phyloP scores from a whole-genome alignment of 1,140 invertebrate species.

The Magallana gigas region DNA sequence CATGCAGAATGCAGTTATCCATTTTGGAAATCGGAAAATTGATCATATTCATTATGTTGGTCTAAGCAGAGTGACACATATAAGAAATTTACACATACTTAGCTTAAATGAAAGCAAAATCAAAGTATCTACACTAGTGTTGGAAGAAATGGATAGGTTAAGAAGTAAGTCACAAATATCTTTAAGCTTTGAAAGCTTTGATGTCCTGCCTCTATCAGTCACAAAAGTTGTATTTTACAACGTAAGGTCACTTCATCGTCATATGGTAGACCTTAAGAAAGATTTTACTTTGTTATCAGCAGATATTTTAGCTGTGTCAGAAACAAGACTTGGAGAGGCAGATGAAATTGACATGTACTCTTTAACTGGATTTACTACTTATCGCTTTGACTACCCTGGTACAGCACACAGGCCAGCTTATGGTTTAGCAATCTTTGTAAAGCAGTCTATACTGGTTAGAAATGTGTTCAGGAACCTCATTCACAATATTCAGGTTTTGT shows the following conservation, averaged over 20 bases:
- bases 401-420: background rate
- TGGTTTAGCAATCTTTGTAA: conserved; percentile 25
- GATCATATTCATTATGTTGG: conserved; percentile 52
- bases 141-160: conserved; percentile 25
- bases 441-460: background rate
- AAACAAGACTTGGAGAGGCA: background rate
- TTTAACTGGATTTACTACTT: background rate
- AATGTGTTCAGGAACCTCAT: background rate
- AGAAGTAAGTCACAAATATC: conserved; percentile 30
- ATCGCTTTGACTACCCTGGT: conserved; percentile 11
- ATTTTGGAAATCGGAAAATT: conserved; percentile 46
- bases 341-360: conserved; percentile 23
- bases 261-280: conserved; percentile 2
- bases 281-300: background rate
- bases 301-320: conserved; percentile 26
- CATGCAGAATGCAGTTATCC: conserved; percentile 14
- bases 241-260: conserved; percentile 41
- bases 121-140: conserved; percentile 40
- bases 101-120: conserved; percentile 52
- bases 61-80: conserved; percentile 39
- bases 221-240: conserved; percentile 4
- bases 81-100: conserved; percentile 28
- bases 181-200: background rate
- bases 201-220: background rate
- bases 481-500: background rate